Base-by-base conservation (phyloP, 2,797 vertebrate genomes). In the Trachurus trachurus region DNA sequence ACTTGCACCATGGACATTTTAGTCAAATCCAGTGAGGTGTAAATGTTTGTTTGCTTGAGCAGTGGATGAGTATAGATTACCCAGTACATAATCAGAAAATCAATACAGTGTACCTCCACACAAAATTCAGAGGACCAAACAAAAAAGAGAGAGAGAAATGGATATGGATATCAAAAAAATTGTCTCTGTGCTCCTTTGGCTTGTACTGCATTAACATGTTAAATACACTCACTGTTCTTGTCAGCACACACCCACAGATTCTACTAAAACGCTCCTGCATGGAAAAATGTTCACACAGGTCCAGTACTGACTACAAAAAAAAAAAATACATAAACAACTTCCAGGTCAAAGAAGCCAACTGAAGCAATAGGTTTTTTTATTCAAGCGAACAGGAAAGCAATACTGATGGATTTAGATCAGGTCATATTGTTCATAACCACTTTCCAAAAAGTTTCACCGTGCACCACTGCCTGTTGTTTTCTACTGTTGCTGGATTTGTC, bases 1-100 rank as follows among this genome's bases (percentile, higher is more conserved):
- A 62, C 49, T 17, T 56, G 60, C 45, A n/a, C 52, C 10, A 2
- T 26, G 15, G 70, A 80, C 54, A 52, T 69, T 75, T 64, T 13
- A 59, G 22, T 76, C 62, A 44, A 60, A 82, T 66, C 52, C 8
- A 50, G 21, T 62, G n/a, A 61, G 40, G 4, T 64, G 39, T 26
- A 31, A 74, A 84, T 88, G 13, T 87, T 85, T 73, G 66, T 80
- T 65, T 79, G 39, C 53, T 62, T n/a, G 13, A 58, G 17, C 71
- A 65, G 49, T 39, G 49, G 59, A 34, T 6, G n/a, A 57, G 39
- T 65, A 80, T 61, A 44, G 74, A 82, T 78, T 72, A 75, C 75
- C 37, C 47, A 63, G 52, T 61, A 17, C 2, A 1, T 66, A 78
- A 86, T 84, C 66, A 54, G 66, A 64, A 84, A 72, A 84, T 82